A percentile compares a stretch with the other conserved stretches of the same genome.
phyloP scores from a whole-genome alignment of 1,140 invertebrate species.

The Aphelenchoides besseyi region DNA sequence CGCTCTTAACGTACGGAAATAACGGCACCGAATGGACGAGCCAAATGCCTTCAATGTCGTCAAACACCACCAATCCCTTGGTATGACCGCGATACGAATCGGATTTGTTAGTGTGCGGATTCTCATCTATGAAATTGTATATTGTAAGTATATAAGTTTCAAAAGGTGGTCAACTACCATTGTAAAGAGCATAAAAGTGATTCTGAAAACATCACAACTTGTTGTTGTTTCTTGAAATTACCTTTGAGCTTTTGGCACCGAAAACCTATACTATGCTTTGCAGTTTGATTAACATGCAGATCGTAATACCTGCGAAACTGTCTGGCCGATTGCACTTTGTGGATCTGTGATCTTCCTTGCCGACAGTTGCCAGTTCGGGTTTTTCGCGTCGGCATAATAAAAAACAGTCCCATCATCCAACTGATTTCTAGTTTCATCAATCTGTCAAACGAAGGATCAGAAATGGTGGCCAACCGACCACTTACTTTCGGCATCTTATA shows the following conservation, averaged over 20 bases:
- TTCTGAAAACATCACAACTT: constrained; percentile 28
- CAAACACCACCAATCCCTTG: constrained; percentile 72
- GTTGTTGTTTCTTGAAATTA: constrained; percentile 12
- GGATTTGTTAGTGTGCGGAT: constrained; percentile 39
- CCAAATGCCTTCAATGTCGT: constrained; percentile 76
- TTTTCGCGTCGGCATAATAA: constrained; percentile 36
- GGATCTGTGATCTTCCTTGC: constrained; percentile 17
- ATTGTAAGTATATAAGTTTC: no score
- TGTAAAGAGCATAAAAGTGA: constrained; percentile 42
- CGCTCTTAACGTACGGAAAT: constrained; percentile 64
- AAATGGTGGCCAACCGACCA: neutral
- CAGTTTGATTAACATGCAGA: no score
- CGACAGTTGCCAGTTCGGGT: constrained; percentile 25
- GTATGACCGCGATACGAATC: constrained; percentile 41
- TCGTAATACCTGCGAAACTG: constrained; percentile 34
- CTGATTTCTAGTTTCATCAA: constrained; percentile 14
- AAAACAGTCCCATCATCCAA: constrained; percentile 32
- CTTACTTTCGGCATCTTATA: constrained; percentile 40
- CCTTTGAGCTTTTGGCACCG: constrained; percentile 36
- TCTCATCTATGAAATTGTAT: no score
- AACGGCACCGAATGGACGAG: constrained; percentile 83
- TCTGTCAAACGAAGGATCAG: neutral
- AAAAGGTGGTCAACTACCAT: no score
- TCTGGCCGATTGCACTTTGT: constrained; percentile 31
- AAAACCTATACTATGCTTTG: no score